These are phyloP conservation scores for Sinonovacula constricta DNA, from an alignment of 1,140 invertebrate genomes.

Conservation along the genomic window DNA sequence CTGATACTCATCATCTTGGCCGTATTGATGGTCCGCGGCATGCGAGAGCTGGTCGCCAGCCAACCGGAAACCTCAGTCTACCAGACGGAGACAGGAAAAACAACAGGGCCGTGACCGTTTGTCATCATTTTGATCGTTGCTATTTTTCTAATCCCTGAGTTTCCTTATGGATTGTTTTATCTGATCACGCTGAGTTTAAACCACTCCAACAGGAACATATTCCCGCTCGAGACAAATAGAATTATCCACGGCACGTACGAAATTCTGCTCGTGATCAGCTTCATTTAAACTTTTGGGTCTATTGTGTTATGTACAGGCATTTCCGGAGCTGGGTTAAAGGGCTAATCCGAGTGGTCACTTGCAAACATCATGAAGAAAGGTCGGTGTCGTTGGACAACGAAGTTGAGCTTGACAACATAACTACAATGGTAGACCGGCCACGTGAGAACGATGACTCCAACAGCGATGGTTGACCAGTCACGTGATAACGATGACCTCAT, in stretches of 20 bases:
- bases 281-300: slow-evolving; percentile 50
- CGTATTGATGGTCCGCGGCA: not conserved
- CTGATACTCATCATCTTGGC: slow-evolving; percentile 6
- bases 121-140: slow-evolving; percentile 24
- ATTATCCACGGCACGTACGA: slow-evolving; percentile 26
- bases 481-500: too few species aligned
- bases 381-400: too few species aligned
- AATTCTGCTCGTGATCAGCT: slow-evolving; percentile 13
- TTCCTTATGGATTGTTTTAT: slow-evolving; percentile 38
- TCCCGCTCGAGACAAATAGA: slow-evolving; percentile 28
- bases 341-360: not conserved
- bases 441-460: too few species aligned
- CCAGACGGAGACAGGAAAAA: not conserved
- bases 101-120: not conserved
- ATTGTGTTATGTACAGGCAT: slow-evolving; percentile 17
- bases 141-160: slow-evolving; percentile 33
- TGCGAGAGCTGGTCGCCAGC: not conserved
- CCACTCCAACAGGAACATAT: slow-evolving; percentile 3
- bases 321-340: slow-evolving; percentile 11
- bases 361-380: too few species aligned
- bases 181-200: slow-evolving; percentile 16
- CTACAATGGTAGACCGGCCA: too few species aligned
- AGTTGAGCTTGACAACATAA: too few species aligned
- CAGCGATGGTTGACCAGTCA: too few species aligned
- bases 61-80: not conserved